phyloP scores from a whole-genome alignment of 2,113 vertebrate genomes.

The Labeo rohita region DNA sequence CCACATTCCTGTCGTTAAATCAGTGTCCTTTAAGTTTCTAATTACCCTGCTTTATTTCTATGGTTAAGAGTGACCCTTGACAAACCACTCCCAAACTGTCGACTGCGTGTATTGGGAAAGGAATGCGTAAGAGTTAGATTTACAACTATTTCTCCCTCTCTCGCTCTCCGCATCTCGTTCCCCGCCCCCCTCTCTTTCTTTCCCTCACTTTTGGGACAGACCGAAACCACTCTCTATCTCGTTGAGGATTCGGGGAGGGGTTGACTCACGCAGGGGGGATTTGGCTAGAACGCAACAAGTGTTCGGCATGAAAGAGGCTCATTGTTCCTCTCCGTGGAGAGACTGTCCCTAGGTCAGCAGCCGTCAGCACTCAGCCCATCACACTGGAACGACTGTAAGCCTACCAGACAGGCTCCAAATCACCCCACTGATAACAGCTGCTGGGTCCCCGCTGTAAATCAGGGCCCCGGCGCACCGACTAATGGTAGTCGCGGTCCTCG shows the following conservation, averaged over 20 bases:
- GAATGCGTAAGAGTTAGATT: constrained; percentile 30
- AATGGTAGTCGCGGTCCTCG: neutral
- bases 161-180: neutral
- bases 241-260: constrained; percentile 26
- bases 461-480: neutral
- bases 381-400: constrained; percentile 37
- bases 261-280: constrained; percentile 6
- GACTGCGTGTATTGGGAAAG: constrained; percentile 23
- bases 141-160: constrained; percentile 27
- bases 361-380: constrained; percentile 44
- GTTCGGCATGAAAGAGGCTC: constrained; percentile 48
- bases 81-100: neutral
- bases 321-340: constrained; percentile 35
- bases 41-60: neutral
- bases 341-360: constrained; percentile 47
- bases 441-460: constrained; percentile 16
- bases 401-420: constrained; percentile 2
- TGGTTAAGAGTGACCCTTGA: constrained; percentile 14
- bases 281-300: constrained; percentile 46
- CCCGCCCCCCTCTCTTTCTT: neutral
- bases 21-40: neutral
- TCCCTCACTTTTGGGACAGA: neutral
- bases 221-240: constrained; percentile 30
- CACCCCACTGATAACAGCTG: constrained; percentile 48
- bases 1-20: constrained; percentile 54